phyloP scores from a whole-genome alignment of 2,113 vertebrate genomes.

The Setophaga petechia region DNA sequence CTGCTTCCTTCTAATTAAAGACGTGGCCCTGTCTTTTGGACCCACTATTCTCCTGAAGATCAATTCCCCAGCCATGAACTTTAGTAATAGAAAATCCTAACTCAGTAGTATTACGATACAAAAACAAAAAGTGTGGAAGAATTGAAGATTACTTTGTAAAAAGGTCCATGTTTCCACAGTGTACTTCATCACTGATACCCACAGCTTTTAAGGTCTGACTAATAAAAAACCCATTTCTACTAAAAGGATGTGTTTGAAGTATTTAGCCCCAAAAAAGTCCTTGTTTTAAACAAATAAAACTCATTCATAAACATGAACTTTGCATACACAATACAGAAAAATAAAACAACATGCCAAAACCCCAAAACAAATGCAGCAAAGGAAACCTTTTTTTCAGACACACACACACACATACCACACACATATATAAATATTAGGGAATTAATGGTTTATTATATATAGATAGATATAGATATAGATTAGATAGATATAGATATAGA shows the following conservation, averaged over 20 bases:
- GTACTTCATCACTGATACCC: not conserved
- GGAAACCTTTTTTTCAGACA: not conserved
- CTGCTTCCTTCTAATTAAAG: not conserved
- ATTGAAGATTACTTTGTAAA: not conserved
- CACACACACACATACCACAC: not conserved
- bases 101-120: not conserved
- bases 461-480: no score
- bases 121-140: not conserved
- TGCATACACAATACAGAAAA: not conserved
- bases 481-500: no score
- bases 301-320: not conserved
- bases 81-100: not conserved
- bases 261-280: not conserved
- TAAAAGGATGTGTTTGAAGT: not conserved
- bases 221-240: not conserved
- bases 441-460: no score
- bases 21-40: not conserved
- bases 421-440: not conserved
- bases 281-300: not conserved
- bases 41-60: not conserved
- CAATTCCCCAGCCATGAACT: not conserved
- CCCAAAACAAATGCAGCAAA: not conserved
- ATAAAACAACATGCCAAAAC: rapidly evolving
- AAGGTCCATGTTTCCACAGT: not conserved
- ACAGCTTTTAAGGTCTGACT: not conserved